Conservation (phyloP, 1,140 invertebrate genomes). For the Papilio polyxenes region DNA sequence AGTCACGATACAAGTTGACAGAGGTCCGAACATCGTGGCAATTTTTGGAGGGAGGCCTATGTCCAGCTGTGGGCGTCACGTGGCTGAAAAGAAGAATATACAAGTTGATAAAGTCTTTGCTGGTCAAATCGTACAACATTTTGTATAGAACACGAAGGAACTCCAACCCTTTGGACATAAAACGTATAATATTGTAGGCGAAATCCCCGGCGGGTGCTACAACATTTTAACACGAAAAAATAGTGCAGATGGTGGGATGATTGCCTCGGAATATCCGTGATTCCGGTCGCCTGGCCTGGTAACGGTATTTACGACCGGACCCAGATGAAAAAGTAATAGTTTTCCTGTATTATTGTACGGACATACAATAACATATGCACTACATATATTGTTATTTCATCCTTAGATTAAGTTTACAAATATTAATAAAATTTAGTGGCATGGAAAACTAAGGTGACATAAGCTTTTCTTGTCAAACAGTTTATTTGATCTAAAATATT, state of each 20-base stretch:
- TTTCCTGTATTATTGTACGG: conserved; percentile 47
- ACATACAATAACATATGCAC: conserved; percentile 5
- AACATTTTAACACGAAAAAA: conserved; percentile 66
- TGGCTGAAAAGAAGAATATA: too few species aligned
- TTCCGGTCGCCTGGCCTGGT: conserved; percentile 50
- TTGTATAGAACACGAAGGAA: conserved; percentile 17
- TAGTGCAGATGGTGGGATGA: conserved; percentile 70
- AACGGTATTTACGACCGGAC: conserved; percentile 61
- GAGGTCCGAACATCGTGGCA: neutral
- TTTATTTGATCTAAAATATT: neutral
- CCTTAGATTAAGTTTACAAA: neutral
- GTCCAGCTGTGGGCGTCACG: too few species aligned
- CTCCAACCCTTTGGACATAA: conserved; percentile 47
- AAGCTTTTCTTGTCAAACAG: neutral
- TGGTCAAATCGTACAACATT: conserved; percentile 13
- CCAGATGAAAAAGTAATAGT: conserved; percentile 65
- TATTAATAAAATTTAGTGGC: neutral
- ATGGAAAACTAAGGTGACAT: neutral
- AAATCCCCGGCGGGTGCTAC: conserved; percentile 47
- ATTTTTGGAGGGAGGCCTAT: too few species aligned
- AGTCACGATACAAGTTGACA: neutral
- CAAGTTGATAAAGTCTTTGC: neutral
- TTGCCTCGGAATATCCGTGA: conserved; percentile 69
- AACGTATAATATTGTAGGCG: conserved; percentile 54
- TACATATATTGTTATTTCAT: neutral